Conservation (phyloP, 1,140 invertebrate genomes). For the Zaprionus gabonicus region DNA sequence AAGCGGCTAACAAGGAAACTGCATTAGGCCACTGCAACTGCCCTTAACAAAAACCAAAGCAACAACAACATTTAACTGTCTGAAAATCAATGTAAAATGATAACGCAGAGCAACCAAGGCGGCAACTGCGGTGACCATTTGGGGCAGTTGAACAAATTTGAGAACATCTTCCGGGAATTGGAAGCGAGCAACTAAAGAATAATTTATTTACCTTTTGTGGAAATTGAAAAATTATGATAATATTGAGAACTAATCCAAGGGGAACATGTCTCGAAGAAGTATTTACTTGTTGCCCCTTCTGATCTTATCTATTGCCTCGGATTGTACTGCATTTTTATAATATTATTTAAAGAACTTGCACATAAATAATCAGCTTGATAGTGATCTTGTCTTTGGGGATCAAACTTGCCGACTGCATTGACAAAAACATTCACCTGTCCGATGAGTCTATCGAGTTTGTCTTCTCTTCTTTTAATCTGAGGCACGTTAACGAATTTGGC, state of each 20-base stretch:
- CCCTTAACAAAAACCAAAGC: conserved; percentile 2
- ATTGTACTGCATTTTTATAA: background rate
- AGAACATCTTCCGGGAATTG: conserved; percentile 29
- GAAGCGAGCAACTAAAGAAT: conserved; percentile 7
- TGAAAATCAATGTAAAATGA: conserved; percentile 51
- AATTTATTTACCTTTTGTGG: conserved; percentile 6
- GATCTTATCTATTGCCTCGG: conserved; percentile 21
- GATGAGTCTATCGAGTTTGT: background rate
- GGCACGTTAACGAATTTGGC: background rate
- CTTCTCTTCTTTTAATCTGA: background rate
- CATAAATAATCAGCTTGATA: background rate
- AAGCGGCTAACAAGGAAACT: conserved; percentile 68
- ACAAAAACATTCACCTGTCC: background rate
- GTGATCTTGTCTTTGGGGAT: background rate
- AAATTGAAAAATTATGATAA: conserved; percentile 30
- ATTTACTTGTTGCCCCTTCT: conserved; percentile 8
- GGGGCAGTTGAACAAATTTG: conserved; percentile 34
- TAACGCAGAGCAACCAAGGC: conserved; percentile 20
- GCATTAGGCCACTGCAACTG: conserved; percentile 50
- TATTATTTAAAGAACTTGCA: background rate
- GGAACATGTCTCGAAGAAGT: conserved; percentile 8
- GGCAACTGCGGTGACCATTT: conserved; percentile 8
- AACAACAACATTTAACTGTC: conserved; percentile 4
- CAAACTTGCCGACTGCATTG: background rate
- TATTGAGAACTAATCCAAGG: background rate